Percentiles rank a stretch among this genome's conserved stretches.
Conservation (phyloP, 2,797 vertebrate species). For the Sebastes dallii region DNA sequence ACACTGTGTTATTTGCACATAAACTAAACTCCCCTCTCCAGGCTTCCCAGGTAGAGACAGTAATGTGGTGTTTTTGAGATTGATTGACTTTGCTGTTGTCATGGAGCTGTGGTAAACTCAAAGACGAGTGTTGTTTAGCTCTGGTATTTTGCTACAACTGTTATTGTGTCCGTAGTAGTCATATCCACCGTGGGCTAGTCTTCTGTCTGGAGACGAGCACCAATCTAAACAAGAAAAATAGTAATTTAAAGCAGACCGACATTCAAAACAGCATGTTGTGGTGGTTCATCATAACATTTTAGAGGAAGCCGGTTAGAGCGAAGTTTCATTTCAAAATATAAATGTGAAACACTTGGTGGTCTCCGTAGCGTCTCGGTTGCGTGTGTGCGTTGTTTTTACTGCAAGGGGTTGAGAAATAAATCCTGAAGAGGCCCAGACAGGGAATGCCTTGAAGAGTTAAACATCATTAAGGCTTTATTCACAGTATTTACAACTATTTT, state of each 20-base stretch:
- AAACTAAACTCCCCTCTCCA: background rate
- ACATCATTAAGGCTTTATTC: background rate
- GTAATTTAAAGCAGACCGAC: slow-evolving; percentile 27
- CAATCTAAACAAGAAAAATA: slow-evolving; percentile 13
- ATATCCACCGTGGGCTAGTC: slow-evolving; percentile 6
- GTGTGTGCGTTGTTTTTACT: background rate
- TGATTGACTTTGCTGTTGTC: slow-evolving; percentile 20
- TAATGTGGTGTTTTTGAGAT: background rate
- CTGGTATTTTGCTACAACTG: slow-evolving; percentile 2
- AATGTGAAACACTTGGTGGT: background rate
- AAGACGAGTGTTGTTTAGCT: background rate
- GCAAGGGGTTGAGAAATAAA: background rate
- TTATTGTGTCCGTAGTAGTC: background rate
- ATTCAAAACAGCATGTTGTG: slow-evolving; percentile 1
- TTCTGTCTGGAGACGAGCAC: background rate
- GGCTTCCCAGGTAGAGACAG: background rate
- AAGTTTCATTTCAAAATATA: background rate
- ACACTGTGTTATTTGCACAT: background rate
- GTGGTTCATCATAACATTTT: background rate
- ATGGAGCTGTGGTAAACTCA: slow-evolving; percentile 27
- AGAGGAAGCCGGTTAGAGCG: background rate
- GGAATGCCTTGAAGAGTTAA: background rate
- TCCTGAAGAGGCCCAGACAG: background rate
- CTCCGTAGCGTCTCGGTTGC: background rate
- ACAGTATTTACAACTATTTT: background rate